A percentile compares a stretch with the other conserved stretches of the same genome.
Evolutionary conservation across 2,113 vertebrate genomes (phyloP).

Genomic region (Chauna torquata): DNA sequence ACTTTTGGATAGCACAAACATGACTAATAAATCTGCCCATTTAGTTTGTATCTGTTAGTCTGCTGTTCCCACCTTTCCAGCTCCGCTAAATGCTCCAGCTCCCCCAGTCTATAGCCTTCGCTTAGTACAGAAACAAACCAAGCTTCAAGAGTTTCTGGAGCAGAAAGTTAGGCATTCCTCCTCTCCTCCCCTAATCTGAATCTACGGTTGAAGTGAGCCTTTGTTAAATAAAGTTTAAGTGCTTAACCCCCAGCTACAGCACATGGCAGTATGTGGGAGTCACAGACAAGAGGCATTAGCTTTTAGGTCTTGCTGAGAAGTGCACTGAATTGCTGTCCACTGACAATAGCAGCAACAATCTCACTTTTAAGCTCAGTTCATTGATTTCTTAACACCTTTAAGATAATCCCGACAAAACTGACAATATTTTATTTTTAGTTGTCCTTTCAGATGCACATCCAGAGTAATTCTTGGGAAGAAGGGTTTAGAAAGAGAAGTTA

Average conservation of each 20-base stretch:
- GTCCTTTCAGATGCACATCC: neutral
- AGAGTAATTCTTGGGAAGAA: neutral
- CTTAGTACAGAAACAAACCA: neutral
- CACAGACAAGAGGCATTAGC: neutral
- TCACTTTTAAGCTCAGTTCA: neutral
- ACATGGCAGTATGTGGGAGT: neutral
- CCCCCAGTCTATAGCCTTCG: neutral
- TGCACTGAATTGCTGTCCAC: neutral
- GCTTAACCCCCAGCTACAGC: neutral
- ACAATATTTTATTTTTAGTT: slow-evolving; percentile 40
- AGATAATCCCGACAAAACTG: neutral
- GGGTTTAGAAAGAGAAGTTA: neutral
- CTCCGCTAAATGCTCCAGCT: neutral
- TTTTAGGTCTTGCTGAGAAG: neutral
- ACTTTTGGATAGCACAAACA: neutral
- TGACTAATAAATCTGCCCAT: neutral
- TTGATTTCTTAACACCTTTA: neutral
- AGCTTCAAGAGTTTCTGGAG: neutral
- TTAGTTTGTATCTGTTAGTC: neutral
- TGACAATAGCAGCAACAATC: neutral
- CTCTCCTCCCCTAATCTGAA: neutral
- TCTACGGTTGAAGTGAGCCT: neutral
- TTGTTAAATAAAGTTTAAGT: neutral
- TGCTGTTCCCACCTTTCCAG: neutral
- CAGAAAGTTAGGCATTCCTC: neutral